Evolutionary conservation across 2,113 vertebrate genomes (phyloP), one percentile per base, ranked within the genome.

Genomic region (Ariopsis seemanni): DNA sequence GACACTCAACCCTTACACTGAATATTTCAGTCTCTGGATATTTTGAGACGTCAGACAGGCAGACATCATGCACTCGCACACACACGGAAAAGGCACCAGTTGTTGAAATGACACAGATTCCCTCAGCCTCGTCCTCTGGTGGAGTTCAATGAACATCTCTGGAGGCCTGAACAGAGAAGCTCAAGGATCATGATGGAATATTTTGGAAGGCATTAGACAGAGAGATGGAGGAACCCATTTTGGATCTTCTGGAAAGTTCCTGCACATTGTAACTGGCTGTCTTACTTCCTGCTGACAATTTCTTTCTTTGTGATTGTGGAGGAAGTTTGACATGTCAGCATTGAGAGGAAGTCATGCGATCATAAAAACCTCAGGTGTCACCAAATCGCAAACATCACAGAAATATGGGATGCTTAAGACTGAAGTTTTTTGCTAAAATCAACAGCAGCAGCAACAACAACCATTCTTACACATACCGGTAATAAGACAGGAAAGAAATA

Each of bases 131-230:
- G 78, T 52, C 62, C 20, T 86, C 84, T 55, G 83, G 65, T 69
- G 7, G 80, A 90, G 65, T 82, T 84, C 77, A 84, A 71, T 88
- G 84, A 86, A 30, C 63, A 48, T 72, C 71, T 50, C 81, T 67
- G 74, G 48, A 79, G 65, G 57, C 71, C 71, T 62, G 84, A 60
- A 14, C 52, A 1, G 34, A 77, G 57, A 57, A 50, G 78, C 86
- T 83, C 42, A 83, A 53, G 9, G 62, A 63, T 48, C 15, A 27
- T 75, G 52, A 58, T 74, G 77, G 79, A 85, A 82, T 74, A 65
- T 88, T 86, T 62, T 53, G 22, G 30, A 75, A 74, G 65, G 27
- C 71, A 84, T 88, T 67, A 83, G 55, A 72, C 80, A 87, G 67
- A 86, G 63, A 67, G 63, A 27, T 71, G 67, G 67, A 71, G 67